Evolutionary conservation across 1,140 invertebrate species (phyloP).

Genomic region (Contarinia nasturtii): DNA sequence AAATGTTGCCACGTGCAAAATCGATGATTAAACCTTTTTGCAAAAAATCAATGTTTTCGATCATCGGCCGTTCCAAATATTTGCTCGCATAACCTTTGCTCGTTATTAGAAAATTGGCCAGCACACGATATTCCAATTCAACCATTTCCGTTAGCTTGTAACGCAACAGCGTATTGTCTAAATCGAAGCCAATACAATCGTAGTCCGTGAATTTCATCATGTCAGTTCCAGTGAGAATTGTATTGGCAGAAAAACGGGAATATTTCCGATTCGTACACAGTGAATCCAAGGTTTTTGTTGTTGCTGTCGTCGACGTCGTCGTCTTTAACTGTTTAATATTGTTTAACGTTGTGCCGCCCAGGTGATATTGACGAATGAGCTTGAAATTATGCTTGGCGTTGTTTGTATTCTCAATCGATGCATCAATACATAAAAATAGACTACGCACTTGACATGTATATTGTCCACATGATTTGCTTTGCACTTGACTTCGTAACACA

Average conservation of each 20-base stretch:
- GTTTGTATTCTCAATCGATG: too few relatives aligned
- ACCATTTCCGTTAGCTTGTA: conserved; percentile 42
- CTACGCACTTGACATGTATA: too few relatives aligned
- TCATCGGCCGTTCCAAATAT: conserved; percentile 30
- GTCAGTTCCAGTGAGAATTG: conserved; percentile 14
- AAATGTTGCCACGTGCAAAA: conserved; percentile 46
- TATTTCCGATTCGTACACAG: not conserved
- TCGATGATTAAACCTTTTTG: conserved; percentile 61
- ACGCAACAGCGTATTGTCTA: conserved; percentile 51
- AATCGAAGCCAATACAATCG: conserved; percentile 62
- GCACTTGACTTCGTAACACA: too few relatives aligned
- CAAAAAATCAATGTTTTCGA: conserved; percentile 40
- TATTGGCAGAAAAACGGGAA: conserved; percentile 17
- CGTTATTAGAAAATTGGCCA: conserved; percentile 41
- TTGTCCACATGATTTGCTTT: too few relatives aligned
- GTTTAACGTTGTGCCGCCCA: too few relatives aligned
- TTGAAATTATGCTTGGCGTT: too few relatives aligned
- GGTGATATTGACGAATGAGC: too few relatives aligned
- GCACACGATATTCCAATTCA: conserved; percentile 37
- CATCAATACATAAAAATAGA: too few relatives aligned
- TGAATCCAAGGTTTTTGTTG: too few relatives aligned
- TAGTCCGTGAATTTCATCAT: conserved; percentile 39
- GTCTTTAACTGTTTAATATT: too few relatives aligned
- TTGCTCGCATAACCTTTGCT: conserved; percentile 35
- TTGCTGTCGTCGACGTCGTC: too few relatives aligned